These are phyloP conservation scores for Callyntrura sp. DNA, from an alignment of 2,888 invertebrate genomes.

Conservation along the genomic window DNA sequence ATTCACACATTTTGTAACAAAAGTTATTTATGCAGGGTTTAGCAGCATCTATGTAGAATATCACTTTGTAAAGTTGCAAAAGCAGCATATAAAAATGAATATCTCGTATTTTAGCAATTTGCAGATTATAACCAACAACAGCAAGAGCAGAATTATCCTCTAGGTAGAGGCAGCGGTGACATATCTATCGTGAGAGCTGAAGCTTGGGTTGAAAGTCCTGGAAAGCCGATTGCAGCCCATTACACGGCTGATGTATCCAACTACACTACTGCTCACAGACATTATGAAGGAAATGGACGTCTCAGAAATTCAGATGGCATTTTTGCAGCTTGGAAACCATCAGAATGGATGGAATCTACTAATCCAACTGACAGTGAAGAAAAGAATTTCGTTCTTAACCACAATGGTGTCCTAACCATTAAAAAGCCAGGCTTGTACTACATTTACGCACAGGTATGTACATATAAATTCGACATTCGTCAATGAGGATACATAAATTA, in stretches of 20 bases:
- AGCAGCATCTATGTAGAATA: too few relatives aligned
- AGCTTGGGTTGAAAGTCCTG: constrained; percentile 82
- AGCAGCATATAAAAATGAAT: not conserved
- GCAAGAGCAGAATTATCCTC: too few relatives aligned
- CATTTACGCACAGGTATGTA: constrained; percentile 90
- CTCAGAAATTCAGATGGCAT: constrained; percentile 88
- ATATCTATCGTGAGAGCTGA: constrained; percentile 82
- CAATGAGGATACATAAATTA: too few relatives aligned
- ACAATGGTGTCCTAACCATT: constrained; percentile 89
- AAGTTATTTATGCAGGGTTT: too few relatives aligned
- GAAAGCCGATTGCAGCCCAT: constrained; percentile 87
- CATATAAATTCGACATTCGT: too few relatives aligned
- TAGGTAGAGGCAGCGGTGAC: constrained; percentile 76
- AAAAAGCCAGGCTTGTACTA: constrained; percentile 91
- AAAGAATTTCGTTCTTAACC: constrained; percentile 79
- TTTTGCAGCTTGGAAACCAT: constrained; percentile 90
- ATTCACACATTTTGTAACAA: too few relatives aligned
- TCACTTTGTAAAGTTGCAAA: not conserved
- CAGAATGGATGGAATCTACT: constrained; percentile 87
- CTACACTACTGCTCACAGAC: constrained; percentile 87
- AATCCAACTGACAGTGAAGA: constrained; percentile 66
- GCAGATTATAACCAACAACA: constrained; percentile 27
- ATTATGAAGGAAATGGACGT: constrained; percentile 88
- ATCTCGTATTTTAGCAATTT: constrained; percentile 16
- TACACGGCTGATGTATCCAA: constrained; percentile 89